Conservation (phyloP, 2,113 vertebrate genomes). For the Nibea albiflora region DNA sequence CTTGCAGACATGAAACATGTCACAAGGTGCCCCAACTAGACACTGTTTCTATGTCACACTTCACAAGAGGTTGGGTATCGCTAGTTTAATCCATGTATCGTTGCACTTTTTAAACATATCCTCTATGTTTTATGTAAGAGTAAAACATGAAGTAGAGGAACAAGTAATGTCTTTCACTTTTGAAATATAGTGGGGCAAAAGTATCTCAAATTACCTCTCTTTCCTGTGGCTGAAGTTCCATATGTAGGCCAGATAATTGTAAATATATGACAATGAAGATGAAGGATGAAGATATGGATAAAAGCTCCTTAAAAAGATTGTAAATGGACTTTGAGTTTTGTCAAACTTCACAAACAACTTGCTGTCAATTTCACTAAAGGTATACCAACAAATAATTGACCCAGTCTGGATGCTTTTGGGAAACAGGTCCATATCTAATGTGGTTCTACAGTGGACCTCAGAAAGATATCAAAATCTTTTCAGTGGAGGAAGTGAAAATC, state of each 20-base stretch:
- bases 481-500: constrained; percentile 12
- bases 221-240: not conserved
- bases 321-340: not conserved
- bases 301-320: not conserved
- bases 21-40: not conserved
- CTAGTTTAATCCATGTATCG: not conserved
- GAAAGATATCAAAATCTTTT: not conserved
- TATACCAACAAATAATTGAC: not conserved
- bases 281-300: not conserved
- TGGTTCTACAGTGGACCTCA: not conserved
- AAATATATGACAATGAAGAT: not conserved
- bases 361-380: not conserved
- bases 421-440: constrained; percentile 33
- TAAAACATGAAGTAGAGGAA: not conserved
- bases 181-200: not conserved
- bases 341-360: not conserved
- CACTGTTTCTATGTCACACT: not conserved
- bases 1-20: not conserved
- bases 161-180: not conserved
- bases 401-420: constrained; percentile 45
- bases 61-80: not conserved
- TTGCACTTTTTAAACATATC: not conserved
- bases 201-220: not conserved
- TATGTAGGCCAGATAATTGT: not conserved
- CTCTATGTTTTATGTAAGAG: not conserved